Evolutionary conservation across 2,888 invertebrate genomes (phyloP).

Genomic region (Frankliniella intonsa): DNA sequence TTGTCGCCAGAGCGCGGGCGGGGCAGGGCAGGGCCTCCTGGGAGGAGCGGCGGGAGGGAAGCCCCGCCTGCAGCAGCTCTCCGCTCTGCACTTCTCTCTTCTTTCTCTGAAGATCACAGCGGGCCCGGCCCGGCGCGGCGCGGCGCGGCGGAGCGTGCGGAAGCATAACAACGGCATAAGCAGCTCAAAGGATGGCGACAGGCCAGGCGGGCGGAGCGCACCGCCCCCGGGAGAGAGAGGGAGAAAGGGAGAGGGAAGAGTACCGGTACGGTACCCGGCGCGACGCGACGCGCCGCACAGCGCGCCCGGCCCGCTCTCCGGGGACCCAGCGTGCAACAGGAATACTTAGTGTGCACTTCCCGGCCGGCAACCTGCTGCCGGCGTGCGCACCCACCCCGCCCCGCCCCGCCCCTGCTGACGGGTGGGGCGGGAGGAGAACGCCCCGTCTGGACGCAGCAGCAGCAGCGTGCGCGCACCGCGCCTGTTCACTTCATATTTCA

Average conservation of each 20-base stretch:
- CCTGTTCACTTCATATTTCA: constrained; percentile 14
- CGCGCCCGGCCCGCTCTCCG: not conserved
- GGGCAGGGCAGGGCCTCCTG: too few species aligned
- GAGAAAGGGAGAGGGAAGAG: not conserved
- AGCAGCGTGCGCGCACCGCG: not conserved
- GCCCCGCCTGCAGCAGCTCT: too few species aligned
- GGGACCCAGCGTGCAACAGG: not conserved
- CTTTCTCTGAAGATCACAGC: not conserved
- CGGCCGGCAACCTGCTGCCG: not conserved
- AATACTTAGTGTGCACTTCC: not conserved
- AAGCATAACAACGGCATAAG: too few species aligned
- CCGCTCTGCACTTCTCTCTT: not conserved
- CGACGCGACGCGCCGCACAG: not conserved
- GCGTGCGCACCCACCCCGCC: not conserved
- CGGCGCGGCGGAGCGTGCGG: not conserved
- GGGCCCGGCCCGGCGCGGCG: not conserved
- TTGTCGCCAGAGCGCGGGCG: too few species aligned
- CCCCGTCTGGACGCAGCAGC: not conserved
- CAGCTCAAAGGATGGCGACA: too few species aligned
- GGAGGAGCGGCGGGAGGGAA: too few species aligned
- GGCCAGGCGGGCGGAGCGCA: too few species aligned
- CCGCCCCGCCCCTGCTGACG: not conserved
- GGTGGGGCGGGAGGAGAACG: not conserved
- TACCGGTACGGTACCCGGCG: not conserved
- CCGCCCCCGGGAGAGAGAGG: too few species aligned